phyloP scores from a whole-genome alignment of 2,113 vertebrate species.

The Tachuris rubrigastra region DNA sequence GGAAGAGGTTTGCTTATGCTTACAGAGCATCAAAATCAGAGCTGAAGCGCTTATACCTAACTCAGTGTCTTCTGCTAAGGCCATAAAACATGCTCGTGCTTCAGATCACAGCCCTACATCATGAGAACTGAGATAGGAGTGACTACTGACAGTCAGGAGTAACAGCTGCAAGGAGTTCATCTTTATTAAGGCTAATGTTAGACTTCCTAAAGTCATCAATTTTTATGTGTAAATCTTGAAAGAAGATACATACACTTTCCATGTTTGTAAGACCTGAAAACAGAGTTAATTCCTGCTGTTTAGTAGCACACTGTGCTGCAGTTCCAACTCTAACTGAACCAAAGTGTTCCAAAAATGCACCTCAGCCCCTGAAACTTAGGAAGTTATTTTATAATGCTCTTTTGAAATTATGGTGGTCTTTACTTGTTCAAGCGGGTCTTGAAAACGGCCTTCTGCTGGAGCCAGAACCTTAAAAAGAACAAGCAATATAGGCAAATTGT shows the following conservation, averaged over 20 bases:
- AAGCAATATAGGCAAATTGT: not conserved
- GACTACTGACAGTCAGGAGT: not conserved
- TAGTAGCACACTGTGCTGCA: rapidly evolving
- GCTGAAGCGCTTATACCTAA: not conserved
- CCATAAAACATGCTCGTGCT: not conserved
- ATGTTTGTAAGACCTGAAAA: not conserved
- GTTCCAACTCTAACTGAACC: not conserved
- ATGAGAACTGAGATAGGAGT: not conserved
- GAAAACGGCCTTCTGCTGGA: not conserved
- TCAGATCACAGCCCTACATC: not conserved
- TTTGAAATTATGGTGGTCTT: not conserved
- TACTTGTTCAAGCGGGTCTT: not conserved
- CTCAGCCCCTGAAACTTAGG: not conserved
- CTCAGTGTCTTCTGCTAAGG: not conserved
- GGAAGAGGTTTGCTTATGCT: not conserved
- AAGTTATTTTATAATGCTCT: not conserved
- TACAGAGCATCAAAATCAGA: not conserved
- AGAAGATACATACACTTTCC: not conserved
- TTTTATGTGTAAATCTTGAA: not conserved
- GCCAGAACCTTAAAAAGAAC: not conserved
- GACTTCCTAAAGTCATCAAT: not conserved
- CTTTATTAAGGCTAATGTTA: not conserved
- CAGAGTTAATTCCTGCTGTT: not conserved
- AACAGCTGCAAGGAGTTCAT: not conserved
- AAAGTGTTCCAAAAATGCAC: not conserved